A percentile compares a stretch with the other conserved stretches of the same genome.
These are phyloP conservation scores for Dicranocentrus wangi DNA, from an alignment of 2,888 invertebrate genomes.

Conservation along the genomic window DNA sequence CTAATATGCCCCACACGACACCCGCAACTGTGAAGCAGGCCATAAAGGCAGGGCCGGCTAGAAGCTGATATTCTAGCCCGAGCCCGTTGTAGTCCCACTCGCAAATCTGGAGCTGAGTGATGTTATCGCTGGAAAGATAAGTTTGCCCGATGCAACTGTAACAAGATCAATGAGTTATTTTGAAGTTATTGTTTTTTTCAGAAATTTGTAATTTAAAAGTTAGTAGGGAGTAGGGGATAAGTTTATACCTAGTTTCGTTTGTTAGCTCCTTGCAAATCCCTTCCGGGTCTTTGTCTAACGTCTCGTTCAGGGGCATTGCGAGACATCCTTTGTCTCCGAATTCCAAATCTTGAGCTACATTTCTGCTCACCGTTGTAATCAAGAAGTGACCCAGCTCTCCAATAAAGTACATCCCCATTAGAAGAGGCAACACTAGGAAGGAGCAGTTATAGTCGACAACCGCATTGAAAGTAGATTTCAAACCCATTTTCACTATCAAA, in stretches of 20 bases:
- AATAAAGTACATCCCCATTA: slow-evolving; percentile 88
- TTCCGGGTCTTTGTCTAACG: too few species aligned
- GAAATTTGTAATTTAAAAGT: too few species aligned
- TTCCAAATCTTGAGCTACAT: slow-evolving; percentile 87
- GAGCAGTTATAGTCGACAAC: too few species aligned
- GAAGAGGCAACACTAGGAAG: slow-evolving; percentile 79
- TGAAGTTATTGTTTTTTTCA: too few species aligned
- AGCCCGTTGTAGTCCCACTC: slow-evolving; percentile 95
- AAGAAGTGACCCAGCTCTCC: slow-evolving; percentile 92
- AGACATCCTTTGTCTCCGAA: slow-evolving; percentile 91
- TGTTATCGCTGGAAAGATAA: slow-evolving; percentile 74
- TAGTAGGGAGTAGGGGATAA: slow-evolving; percentile 79
- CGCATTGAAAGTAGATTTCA: too few species aligned
- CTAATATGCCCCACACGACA: slow-evolving; percentile 87
- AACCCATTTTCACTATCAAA: too few species aligned
- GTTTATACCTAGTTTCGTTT: too few species aligned
- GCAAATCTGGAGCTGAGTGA: slow-evolving; percentile 80
- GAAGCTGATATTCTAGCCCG: slow-evolving; percentile 91
- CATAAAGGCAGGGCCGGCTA: slow-evolving; percentile 94
- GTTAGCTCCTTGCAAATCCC: too few species aligned
- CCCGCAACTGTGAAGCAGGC: slow-evolving; percentile 92
- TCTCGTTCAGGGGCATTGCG: slow-evolving; percentile 83
- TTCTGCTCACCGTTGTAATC: slow-evolving; percentile 88
- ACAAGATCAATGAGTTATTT: too few species aligned
- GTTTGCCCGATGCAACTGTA: slow-evolving; percentile 74